Percentiles rank a stretch among this genome's conserved stretches.
Conservation (phyloP, 2,113 vertebrate species). For the Pipra filicauda region DNA sequence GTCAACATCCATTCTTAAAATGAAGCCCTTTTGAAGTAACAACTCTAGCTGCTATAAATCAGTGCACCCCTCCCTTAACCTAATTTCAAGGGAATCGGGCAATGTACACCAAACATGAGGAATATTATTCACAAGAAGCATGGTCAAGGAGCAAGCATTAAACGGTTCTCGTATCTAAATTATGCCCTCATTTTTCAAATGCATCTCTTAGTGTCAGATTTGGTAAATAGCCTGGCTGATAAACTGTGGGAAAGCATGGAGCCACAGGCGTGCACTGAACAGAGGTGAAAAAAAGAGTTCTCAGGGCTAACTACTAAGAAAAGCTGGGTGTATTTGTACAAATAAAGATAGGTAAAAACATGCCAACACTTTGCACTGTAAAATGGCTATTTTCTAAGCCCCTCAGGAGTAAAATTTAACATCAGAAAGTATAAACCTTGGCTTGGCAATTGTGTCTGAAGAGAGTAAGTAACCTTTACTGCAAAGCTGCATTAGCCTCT, state of each 20-base stretch:
- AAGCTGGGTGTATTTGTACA: not conserved
- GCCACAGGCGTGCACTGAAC: not conserved
- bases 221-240: not conserved
- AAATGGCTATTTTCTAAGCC: not conserved
- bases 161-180: not conserved
- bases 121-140: not conserved
- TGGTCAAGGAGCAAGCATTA: not conserved
- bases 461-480: not conserved
- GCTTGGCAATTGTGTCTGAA: not conserved
- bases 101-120: not conserved
- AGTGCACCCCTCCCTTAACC: not conserved
- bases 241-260: not conserved
- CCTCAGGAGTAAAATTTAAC: not conserved
- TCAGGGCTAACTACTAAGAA: not conserved
- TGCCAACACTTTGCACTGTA: not conserved
- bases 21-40: not conserved
- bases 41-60: not conserved
- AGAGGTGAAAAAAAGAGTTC: not conserved
- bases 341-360: not conserved
- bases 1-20: not conserved
- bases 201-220: not conserved
- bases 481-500: not conserved
- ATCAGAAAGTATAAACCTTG: not conserved
- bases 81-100: not conserved
- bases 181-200: not conserved